Conservation (phyloP, 2,797 vertebrate genomes). For the Sebastes oblongus region DNA sequence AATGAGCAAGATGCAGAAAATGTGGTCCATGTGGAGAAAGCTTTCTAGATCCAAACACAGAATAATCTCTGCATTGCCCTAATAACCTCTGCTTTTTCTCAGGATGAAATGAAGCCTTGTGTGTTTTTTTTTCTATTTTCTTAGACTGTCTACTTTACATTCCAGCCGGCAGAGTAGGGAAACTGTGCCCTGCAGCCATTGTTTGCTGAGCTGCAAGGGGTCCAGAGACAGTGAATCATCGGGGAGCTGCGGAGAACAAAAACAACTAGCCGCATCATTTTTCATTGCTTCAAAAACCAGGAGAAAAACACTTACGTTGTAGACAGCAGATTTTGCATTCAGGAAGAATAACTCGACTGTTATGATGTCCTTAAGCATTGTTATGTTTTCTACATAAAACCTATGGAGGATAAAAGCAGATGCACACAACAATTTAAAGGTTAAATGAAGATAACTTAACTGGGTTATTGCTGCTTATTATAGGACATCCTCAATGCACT, state of each 20-base stretch:
- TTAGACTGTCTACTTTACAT: constrained; percentile 48
- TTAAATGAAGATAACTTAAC: not conserved
- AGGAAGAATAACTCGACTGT: constrained; percentile 97
- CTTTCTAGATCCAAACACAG: constrained; percentile 29
- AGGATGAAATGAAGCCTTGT: constrained; percentile 37
- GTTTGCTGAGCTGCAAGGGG: constrained; percentile 49
- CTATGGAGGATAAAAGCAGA: constrained; percentile 42
- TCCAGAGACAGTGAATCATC: constrained; percentile 71
- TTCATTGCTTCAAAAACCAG: constrained; percentile 13
- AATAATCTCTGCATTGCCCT: constrained; percentile 13
- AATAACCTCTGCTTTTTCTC: constrained; percentile 44
- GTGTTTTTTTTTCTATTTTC: constrained; percentile 15
- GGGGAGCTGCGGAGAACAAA: constrained; percentile 18
- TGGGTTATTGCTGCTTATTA: not conserved
- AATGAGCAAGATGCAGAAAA: constrained; percentile 25
- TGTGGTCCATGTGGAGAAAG: not conserved
- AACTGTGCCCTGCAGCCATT: constrained; percentile 59
- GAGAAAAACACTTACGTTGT: constrained; percentile 85
- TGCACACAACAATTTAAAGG: not conserved
- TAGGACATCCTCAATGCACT: not conserved
- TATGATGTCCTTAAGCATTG: constrained; percentile 94
- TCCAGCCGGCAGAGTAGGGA: constrained; percentile 60
- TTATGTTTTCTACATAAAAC: constrained; percentile 96
- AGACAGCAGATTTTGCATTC: constrained; percentile 94
- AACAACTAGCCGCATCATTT: constrained; percentile 4